Evolutionary conservation across 1,140 invertebrate genomes (phyloP), one percentile per base, ranked within the genome.

Genomic region (Galleria mellonella): DNA sequence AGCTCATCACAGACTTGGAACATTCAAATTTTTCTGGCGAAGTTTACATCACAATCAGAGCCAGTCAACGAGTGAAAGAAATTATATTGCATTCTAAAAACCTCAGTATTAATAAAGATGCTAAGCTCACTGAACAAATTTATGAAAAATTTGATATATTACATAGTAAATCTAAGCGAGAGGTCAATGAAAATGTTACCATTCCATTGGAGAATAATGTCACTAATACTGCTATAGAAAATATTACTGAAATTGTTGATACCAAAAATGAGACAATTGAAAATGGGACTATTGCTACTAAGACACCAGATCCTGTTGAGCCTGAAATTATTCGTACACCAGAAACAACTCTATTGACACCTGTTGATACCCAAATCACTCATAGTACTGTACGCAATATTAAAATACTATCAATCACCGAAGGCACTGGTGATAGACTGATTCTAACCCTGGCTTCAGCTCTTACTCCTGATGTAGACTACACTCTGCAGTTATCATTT

Each of bases 1-100:
- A 89, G 40, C 72, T 95, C 12, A 82, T 87, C 44, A 88, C 90
- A 0, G 87, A 91, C 66, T 78, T 92, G 32, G 77, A 78, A 17
- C 86, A 87, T 17, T 91, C 90, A 46, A 87, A 73, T 6, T 93
- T 93, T 59, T 69, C 78, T 14, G 92, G 92, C 13, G 83, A 88
- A 51, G 89, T 91, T 0, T 79, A 72, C 13, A 93, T 93, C 17
- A 83, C 88, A 28, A 58, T 90, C 23, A 56, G 61, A 14, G 76
- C 88, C 0, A 73, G 47, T 43, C 53, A 55, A 44, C 75, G 74
- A 43, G 75, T 88, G 0, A 83, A 65, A 29, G 45, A 72, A 43
- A 78, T 96, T 13, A 89, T 89, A 0, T 63, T 96, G 1, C 94
- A 96, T 61, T 82, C 88, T 0, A 90, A 90, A 53, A 87, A 89